Conservation (phyloP, 2,888 invertebrate genomes). For the Apamea monoglypha region DNA sequence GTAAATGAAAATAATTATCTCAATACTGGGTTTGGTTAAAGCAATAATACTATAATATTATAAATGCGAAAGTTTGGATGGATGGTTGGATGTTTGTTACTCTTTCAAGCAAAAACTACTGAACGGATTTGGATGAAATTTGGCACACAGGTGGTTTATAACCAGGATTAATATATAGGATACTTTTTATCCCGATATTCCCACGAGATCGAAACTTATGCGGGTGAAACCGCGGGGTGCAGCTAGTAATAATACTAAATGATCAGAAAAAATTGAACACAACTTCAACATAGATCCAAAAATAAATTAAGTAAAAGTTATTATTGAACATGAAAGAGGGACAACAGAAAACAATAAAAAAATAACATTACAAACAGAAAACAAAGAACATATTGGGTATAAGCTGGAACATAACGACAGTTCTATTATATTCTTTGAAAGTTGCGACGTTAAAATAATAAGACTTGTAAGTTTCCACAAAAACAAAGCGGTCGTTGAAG, state of each 20-base stretch:
- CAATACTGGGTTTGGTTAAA: not conserved
- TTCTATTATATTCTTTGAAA: slow-evolving; percentile 21
- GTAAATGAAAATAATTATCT: not conserved
- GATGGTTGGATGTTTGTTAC: no score
- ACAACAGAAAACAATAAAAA: slow-evolving; percentile 2
- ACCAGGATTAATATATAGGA: no score
- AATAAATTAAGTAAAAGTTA: not conserved
- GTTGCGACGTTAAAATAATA: slow-evolving; percentile 44
- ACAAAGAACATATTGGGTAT: not conserved
- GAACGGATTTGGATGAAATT: no score
- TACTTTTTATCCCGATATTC: no score
- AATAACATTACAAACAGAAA: not conserved
- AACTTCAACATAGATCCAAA: not conserved
- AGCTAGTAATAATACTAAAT: no score
- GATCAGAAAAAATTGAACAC: not conserved
- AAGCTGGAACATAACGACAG: not conserved
- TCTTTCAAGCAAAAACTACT: no score
- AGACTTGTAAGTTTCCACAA: slow-evolving; percentile 24
- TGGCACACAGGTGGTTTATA: no score
- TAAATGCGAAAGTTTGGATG: no score
- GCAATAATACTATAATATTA: no score
- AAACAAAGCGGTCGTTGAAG: slow-evolving; percentile 40
- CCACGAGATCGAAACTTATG: no score
- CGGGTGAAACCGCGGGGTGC: no score
- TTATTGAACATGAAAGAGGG: not conserved